Percentiles rank a stretch among this genome's conserved stretches.
Conservation (phyloP, 35 echinoderm and acorn worm genomes). For the Lytechinus pictus region DNA sequence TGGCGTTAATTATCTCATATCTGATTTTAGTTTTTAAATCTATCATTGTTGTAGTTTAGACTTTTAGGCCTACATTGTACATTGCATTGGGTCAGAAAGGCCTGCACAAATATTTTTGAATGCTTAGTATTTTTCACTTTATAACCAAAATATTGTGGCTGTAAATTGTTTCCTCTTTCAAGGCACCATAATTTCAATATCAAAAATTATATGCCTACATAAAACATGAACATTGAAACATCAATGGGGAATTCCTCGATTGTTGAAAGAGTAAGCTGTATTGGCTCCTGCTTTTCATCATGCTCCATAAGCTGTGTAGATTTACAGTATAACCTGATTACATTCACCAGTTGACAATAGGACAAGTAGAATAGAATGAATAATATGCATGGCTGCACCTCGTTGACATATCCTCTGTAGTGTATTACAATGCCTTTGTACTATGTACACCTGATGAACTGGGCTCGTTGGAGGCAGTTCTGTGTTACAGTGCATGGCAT, state of each 20-base stretch:
- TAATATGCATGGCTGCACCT: not conserved
- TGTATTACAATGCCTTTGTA: not conserved
- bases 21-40: too few relatives aligned
- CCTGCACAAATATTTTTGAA: too few relatives aligned
- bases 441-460: not conserved
- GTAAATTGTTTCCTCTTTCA: too few relatives aligned
- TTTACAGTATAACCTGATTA: not conserved
- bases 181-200: not conserved
- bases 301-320: not conserved
- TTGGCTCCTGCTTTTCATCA: not conserved
- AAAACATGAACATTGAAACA: not conserved
- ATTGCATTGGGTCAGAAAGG: too few relatives aligned
- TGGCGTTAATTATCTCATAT: too few relatives aligned
- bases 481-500: not conserved
- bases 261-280: not conserved
- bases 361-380: not conserved
- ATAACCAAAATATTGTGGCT: too few relatives aligned
- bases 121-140: too few relatives aligned
- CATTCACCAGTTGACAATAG: not conserved
- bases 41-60: too few relatives aligned
- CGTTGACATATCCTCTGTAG: not conserved
- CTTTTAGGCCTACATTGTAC: too few relatives aligned
- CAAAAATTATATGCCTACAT: not conserved
- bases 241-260: not conserved
- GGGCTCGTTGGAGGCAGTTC: not conserved